These are phyloP conservation scores for Tetanocera ferruginea DNA, from an alignment of 2,888 invertebrate genomes.

Conservation along the genomic window DNA sequence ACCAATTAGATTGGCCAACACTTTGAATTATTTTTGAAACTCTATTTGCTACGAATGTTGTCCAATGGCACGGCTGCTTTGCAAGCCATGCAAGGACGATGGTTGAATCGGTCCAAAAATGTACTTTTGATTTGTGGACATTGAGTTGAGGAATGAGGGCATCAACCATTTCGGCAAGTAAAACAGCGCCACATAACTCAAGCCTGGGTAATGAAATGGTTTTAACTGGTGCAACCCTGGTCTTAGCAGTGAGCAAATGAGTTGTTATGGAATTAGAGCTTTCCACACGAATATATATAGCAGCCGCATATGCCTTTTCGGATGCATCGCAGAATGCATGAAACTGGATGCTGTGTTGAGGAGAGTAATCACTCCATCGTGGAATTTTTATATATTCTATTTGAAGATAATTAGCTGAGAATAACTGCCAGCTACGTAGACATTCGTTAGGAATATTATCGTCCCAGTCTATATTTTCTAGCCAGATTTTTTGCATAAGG, in stretches of 20 bases:
- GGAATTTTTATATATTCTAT: neutral
- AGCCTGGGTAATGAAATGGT: constrained; percentile 24
- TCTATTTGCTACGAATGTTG: constrained; percentile 39
- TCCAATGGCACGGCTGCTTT: constrained; percentile 27
- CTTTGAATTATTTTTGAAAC: constrained; percentile 9
- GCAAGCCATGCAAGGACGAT: constrained; percentile 35
- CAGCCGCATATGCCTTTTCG: too few species aligned
- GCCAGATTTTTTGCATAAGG: neutral
- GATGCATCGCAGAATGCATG: neutral
- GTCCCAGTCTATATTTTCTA: neutral
- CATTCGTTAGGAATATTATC: neutral
- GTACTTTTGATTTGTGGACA: too few species aligned
- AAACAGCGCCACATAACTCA: too few species aligned
- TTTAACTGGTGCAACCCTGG: neutral
- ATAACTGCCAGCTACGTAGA: neutral
- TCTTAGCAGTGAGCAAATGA: too few species aligned
- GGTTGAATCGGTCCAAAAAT: too few species aligned
- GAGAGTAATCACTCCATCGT: neutral
- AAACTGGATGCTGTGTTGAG: neutral
- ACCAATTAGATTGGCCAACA: neutral
- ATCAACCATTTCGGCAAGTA: constrained; percentile 11
- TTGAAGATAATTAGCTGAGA: neutral
- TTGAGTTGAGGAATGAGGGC: neutral
- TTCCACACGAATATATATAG: neutral
- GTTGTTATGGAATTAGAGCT: neutral